Conservation (phyloP, 1,140 invertebrate genomes). For the Pteromalus puparum region DNA sequence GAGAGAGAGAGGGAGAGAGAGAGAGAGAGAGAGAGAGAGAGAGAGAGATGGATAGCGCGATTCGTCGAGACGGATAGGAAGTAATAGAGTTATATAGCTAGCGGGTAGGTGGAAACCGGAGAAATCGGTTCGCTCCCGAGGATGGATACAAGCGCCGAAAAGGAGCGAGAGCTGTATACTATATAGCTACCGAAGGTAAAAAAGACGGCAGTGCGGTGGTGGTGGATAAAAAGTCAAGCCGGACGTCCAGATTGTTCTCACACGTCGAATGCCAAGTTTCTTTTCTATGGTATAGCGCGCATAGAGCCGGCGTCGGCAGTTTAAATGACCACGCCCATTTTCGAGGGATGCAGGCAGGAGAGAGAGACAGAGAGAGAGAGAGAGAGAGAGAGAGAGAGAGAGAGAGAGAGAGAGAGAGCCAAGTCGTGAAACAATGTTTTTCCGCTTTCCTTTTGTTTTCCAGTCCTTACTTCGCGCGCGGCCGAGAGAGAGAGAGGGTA, state of each 20-base stretch:
- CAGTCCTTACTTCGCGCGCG: conserved; percentile 34
- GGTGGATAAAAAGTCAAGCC: conserved; percentile 37
- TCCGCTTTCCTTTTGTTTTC: conserved; percentile 46
- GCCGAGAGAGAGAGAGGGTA: conserved; percentile 5
- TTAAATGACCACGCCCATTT: conserved; percentile 48
- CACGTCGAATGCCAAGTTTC: conserved; percentile 46
- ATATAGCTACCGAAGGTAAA: neutral
- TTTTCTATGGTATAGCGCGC: neutral
- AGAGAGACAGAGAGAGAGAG: neutral
- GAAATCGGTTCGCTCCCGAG: conserved; percentile 5
- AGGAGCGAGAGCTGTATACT: neutral
- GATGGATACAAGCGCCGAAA: conserved; percentile 11
- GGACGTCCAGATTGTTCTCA: conserved; percentile 47
- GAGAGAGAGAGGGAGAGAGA: neutral
- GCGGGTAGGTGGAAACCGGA: neutral
- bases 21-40: neutral
- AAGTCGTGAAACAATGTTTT: conserved; percentile 52
- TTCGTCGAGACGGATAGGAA: conserved; percentile 26
- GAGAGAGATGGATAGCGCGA: conserved; percentile 21
- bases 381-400: neutral
- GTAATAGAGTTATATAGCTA: conserved; percentile 39
- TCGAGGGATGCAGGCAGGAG: conserved; percentile 15
- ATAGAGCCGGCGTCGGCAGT: neutral
- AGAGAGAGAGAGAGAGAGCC: neutral
- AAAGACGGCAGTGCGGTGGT: neutral